Evolutionary conservation across 2,888 invertebrate genomes (phyloP).

Genomic region (Lottia gigantea): DNA sequence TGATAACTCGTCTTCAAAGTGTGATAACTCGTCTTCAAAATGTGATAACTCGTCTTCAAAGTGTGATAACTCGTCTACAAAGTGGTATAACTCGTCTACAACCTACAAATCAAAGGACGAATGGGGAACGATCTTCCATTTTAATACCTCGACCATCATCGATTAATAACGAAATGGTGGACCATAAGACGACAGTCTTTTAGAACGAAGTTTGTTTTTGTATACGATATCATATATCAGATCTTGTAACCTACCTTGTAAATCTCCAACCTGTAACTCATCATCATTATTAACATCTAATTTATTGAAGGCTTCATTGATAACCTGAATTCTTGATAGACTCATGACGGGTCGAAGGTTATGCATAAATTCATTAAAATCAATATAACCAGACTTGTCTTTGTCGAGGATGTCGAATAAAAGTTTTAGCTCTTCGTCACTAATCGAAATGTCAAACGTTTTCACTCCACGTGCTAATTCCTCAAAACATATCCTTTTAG

Average conservation of each 20-base stretch:
- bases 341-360: slow-evolving; percentile 55
- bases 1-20: too few relatives aligned
- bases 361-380: slow-evolving; percentile 58
- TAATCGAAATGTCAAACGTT: slow-evolving; percentile 42
- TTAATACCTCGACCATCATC: too few relatives aligned
- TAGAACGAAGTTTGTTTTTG: too few relatives aligned
- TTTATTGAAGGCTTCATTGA: slow-evolving; percentile 59
- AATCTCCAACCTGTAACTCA: slow-evolving; percentile 54
- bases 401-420: slow-evolving; percentile 56
- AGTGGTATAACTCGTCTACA: too few relatives aligned
- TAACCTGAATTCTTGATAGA: slow-evolving; percentile 42
- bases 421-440: slow-evolving; percentile 45
- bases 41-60: too few relatives aligned
- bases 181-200: too few relatives aligned
- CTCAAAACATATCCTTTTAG: slow-evolving; percentile 50
- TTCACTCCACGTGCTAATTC: slow-evolving; percentile 55
- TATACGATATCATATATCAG: too few relatives aligned
- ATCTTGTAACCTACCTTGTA: slow-evolving; percentile 49
- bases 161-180: too few relatives aligned
- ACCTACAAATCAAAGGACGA: too few relatives aligned
- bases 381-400: slow-evolving; percentile 52
- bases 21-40: too few relatives aligned
- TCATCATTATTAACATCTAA: slow-evolving; percentile 59
- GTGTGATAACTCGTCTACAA: too few relatives aligned
- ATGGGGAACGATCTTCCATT: too few relatives aligned